A percentile compares a stretch with the other conserved stretches of the same genome.
These are phyloP conservation scores for Acanthosepion esculentum DNA, from an alignment of 2,888 invertebrate genomes.

Conservation along the genomic window DNA sequence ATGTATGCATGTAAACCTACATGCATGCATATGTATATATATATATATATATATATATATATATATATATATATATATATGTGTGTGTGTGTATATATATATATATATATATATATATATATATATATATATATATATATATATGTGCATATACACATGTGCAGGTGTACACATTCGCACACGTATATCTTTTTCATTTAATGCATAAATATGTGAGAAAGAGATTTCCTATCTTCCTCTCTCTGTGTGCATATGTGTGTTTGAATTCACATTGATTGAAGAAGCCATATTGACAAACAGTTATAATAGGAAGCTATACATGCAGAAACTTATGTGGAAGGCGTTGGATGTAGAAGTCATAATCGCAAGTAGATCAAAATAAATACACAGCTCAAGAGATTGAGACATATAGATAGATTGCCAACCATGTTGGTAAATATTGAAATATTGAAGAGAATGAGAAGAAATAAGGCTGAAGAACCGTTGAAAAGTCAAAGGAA, in stretches of 20 bases:
- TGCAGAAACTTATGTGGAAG: slow-evolving; percentile 44
- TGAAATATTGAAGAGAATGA: not conserved
- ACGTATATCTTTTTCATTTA: not conserved
- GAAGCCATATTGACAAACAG: not conserved
- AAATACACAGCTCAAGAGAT: not conserved
- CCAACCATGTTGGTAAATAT: not conserved
- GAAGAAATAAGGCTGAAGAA: too few species aligned
- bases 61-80: not conserved
- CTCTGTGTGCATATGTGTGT: too few species aligned
- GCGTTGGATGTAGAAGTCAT: not conserved
- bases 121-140: not conserved
- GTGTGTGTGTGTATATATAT: not conserved
- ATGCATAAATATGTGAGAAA: not conserved
- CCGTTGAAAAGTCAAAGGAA: not conserved
- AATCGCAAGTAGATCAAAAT: not conserved
- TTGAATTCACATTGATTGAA: not conserved
- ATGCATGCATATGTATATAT: not conserved
- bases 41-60: not conserved
- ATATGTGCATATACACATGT: not conserved
- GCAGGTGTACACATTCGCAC: not conserved
- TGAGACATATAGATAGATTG: not conserved
- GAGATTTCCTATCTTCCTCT: too few species aligned
- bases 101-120: not conserved
- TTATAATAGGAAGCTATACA: not conserved
- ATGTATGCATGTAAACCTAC: not conserved